Base-by-base conservation (phyloP, 2,113 vertebrate species). In the Bambusicola thoracicus region DNA sequence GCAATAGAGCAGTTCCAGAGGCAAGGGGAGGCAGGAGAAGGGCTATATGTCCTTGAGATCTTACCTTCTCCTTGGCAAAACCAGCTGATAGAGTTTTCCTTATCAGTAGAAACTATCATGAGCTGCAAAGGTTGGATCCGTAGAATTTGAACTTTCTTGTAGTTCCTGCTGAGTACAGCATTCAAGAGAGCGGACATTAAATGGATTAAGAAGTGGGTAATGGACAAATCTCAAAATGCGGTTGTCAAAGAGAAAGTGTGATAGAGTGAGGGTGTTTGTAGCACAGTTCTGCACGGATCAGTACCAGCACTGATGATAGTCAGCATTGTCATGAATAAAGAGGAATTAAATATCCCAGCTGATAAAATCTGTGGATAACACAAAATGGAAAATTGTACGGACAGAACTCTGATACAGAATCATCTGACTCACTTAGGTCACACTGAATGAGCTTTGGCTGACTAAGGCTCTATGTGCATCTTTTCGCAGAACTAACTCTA, bases 361-460 rank as follows among this genome's bases (percentile, higher is more conserved):
- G 95, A 96, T 96, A 93, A 91, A 95, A 96, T 95, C 87, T 93
- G 84, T 68, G 77, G 89, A 91, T 92, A 93, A 82, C 89, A 95
- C 49, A 80, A 85, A 96, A 94, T 87, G 84, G 84, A 92, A 95
- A 95, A 92, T 76, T 89, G 84, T 92, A 85, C 73, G 70, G 92
- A 89, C 84, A 85, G 83, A 49, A 68, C 81, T 88, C 61, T 79
- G 83, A 95, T 92, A 84, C 24, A 49, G 91, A 89, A 81, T 82
- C 74, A 85, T 82, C 74, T 73, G 58, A 89, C 74, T 93, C 86
- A 79, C 86, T 5, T 58, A 73, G 92, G 91, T 93, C 77, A 85
- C 27, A 53, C 85, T 67, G 82, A 93, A 63, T 0, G 0, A 90
- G 76, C 67, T 88, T 67, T 20, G 7, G 34, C 63, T 94, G 49